These are phyloP conservation scores for Trichacis sp. DNA, from an alignment of 2,888 invertebrate species.

Conservation along the genomic window DNA sequence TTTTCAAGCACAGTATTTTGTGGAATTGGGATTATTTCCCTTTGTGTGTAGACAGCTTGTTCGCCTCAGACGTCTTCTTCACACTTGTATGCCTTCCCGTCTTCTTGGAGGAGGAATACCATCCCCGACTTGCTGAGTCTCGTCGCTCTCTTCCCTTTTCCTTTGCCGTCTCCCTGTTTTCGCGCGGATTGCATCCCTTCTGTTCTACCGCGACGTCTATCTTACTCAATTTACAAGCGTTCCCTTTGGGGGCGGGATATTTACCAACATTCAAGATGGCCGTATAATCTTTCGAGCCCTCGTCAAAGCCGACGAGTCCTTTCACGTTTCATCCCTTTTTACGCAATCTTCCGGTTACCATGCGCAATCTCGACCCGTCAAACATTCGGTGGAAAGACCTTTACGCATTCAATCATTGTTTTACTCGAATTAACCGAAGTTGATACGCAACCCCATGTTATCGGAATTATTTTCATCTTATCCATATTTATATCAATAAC, in stretches of 20 bases:
- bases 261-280: constrained; percentile 69
- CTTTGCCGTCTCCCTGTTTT: constrained; percentile 19
- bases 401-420: too few species aligned
- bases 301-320: constrained; percentile 52
- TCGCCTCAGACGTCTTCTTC: constrained; percentile 48
- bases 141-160: constrained; percentile 12
- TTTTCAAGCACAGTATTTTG: neutral
- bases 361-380: too few species aligned
- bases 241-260: constrained; percentile 63
- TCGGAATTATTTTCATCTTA: too few species aligned
- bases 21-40: too few species aligned
- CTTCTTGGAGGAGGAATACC: constrained; percentile 36
- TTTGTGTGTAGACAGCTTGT: too few species aligned
- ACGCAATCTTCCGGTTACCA: neutral
- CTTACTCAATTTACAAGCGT: constrained; percentile 49
- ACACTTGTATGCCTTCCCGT: constrained; percentile 45
- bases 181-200: constrained; percentile 30
- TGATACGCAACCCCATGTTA: too few species aligned
- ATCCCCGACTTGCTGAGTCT: constrained; percentile 26
- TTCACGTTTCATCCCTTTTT: constrained; percentile 17
- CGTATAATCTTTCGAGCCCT: constrained; percentile 63
- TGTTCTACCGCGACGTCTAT: constrained; percentile 40
- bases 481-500: too few species aligned
- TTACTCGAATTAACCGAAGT: too few species aligned
- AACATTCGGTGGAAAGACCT: too few species aligned